A percentile compares a stretch with the other conserved stretches of the same genome.
Evolutionary conservation across 2,888 invertebrate species (phyloP).

Genomic region (Dicyrtoma fusca): DNA sequence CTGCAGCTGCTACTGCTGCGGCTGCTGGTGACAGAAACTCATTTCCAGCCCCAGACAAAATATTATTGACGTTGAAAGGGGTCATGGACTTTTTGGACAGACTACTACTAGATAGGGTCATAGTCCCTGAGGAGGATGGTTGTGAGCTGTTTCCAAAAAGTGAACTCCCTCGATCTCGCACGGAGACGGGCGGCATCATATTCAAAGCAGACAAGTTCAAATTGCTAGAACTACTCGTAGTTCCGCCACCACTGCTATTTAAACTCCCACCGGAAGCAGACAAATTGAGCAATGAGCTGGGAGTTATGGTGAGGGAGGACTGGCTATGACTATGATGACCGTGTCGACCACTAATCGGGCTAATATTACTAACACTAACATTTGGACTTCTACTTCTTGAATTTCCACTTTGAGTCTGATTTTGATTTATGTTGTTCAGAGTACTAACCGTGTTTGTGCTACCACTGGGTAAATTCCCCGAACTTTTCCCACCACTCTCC

Average conservation of each 20-base stretch:
- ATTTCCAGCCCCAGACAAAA: constrained; percentile 12
- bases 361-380: constrained; percentile 11
- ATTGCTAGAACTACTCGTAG: too few species aligned
- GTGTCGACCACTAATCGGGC: constrained; percentile 7
- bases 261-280: constrained; percentile 6
- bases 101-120: background rate
- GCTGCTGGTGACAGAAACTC: background rate
- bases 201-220: constrained; percentile 9
- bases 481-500: constrained; percentile 13
- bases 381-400: constrained; percentile 34
- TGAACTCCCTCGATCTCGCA: background rate
- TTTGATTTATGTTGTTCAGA: background rate
- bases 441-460: background rate
- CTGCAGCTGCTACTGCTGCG: background rate
- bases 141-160: constrained; percentile 4
- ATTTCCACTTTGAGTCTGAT: constrained; percentile 8
- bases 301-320: constrained; percentile 21
- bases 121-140: background rate
- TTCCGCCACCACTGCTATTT: background rate
- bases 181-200: constrained; percentile 14
- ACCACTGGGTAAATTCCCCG: too few species aligned
- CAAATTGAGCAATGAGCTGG: constrained; percentile 28
- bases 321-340: background rate
- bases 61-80: constrained; percentile 32
- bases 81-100: constrained; percentile 25